Conservation (phyloP, 2,797 vertebrate genomes). For the Crypturellus tataupa region DNA sequence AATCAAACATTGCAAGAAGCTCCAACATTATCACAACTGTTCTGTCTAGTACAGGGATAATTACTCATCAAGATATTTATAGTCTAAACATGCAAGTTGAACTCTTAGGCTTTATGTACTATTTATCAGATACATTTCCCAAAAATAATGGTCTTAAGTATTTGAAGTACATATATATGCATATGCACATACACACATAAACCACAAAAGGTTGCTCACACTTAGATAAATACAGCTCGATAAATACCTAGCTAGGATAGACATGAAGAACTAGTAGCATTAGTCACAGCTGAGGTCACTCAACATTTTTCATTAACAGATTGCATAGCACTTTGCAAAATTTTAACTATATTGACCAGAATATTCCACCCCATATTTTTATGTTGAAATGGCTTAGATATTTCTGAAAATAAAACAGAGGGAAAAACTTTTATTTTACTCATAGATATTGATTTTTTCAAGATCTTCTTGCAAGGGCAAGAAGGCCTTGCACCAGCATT, state of each 20-base stretch:
- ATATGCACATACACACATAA: neutral
- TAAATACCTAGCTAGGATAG: neutral
- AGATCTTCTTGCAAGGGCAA: too few relatives aligned
- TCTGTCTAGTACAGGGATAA: neutral
- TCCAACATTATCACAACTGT: neutral
- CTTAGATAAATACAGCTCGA: neutral
- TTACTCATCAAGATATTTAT: neutral
- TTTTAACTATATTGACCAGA: neutral
- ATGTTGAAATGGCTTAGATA: neutral
- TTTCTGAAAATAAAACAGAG: neutral
- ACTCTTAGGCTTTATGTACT: neutral
- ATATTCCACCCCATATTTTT: neutral
- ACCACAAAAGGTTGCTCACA: neutral
- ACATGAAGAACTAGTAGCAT: neutral
- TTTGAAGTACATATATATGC: neutral
- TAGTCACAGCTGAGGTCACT: neutral
- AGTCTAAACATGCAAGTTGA: neutral
- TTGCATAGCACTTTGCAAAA: neutral
- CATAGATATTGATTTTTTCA: neutral
- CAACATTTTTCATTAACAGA: neutral
- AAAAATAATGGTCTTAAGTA: neutral
- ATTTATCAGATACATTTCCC: neutral
- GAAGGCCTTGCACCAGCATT: neutral
- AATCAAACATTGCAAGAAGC: neutral
- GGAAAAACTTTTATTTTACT: neutral